Conservation (phyloP, 2,797 vertebrate species). For the Leptatherina wallacei region DNA sequence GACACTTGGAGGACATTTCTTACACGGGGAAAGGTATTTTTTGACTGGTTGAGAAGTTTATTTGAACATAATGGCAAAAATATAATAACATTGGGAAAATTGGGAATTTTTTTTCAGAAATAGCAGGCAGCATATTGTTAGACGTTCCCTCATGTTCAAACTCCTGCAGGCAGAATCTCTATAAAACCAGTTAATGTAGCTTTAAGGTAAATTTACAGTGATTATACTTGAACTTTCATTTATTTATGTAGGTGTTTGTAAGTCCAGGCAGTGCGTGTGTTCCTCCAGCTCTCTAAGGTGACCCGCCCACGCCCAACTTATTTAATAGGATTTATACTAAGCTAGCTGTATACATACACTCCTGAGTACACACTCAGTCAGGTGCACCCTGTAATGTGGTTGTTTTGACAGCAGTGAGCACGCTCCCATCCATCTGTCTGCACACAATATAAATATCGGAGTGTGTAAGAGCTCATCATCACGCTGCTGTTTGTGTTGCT, state of each 20-base stretch:
- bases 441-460: slow-evolving; percentile 22
- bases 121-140: too few species aligned
- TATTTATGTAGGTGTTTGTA: not conserved
- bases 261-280: slow-evolving; percentile 36
- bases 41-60: too few species aligned
- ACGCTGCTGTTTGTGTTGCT: too few species aligned
- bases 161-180: too few species aligned
- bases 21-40: too few species aligned
- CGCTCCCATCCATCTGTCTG: slow-evolving; percentile 46
- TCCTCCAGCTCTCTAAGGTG: slow-evolving; percentile 27
- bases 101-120: too few species aligned
- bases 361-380: not conserved
- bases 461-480: not conserved
- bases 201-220: not conserved
- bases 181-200: not conserved
- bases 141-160: not conserved
- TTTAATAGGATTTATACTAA: slow-evolving; percentile 39
- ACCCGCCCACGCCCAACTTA: slow-evolving; percentile 9
- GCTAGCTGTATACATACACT: slow-evolving; percentile 9
- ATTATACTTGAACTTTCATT: not conserved
- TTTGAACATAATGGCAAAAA: too few species aligned
- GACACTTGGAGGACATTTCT: too few species aligned
- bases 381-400: slow-evolving; percentile 31
- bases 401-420: slow-evolving; percentile 36
- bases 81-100: too few species aligned